Percentiles rank a stretch among this genome's conserved stretches.
phyloP scores from a whole-genome alignment of 2,113 vertebrate genomes.

The Odocoileus hemionus region DNA sequence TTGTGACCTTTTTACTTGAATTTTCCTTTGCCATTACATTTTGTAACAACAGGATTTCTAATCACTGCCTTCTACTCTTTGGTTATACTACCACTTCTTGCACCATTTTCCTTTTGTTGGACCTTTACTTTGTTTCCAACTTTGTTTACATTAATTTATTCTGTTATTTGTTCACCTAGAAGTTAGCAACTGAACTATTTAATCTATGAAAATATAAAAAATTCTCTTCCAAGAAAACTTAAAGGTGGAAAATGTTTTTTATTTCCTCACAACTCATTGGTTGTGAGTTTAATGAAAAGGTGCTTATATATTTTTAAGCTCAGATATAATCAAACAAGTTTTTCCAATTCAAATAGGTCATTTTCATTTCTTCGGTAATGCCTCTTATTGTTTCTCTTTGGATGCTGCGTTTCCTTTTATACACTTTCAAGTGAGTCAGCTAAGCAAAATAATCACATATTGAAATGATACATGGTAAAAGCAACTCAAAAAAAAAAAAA shows the following conservation, averaged over 20 bases:
- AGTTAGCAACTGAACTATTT: background rate
- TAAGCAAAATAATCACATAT: conserved; percentile 38
- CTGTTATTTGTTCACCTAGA: background rate
- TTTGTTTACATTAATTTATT: background rate
- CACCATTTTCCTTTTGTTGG: background rate
- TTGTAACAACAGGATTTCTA: background rate
- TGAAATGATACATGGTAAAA: conserved; percentile 42
- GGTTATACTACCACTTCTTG: background rate
- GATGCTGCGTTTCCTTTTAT: conserved; percentile 22
- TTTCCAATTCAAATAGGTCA: conserved; percentile 11
- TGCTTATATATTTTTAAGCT: background rate
- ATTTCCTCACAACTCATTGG: background rate
- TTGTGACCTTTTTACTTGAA: background rate
- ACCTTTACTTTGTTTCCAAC: background rate
- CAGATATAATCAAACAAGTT: background rate
- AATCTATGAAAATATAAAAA: background rate
- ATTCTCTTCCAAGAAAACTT: background rate
- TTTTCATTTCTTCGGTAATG: background rate
- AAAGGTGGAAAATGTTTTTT: background rate
- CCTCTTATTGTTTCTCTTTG: background rate
- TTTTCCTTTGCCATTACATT: background rate
- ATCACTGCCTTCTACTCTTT: background rate
- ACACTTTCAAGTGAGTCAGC: background rate
- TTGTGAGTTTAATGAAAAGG: background rate
- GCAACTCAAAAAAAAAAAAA: conserved; percentile 35